phyloP scores from a whole-genome alignment of 2,797 vertebrate species.

The Acipenser transmontanus region DNA sequence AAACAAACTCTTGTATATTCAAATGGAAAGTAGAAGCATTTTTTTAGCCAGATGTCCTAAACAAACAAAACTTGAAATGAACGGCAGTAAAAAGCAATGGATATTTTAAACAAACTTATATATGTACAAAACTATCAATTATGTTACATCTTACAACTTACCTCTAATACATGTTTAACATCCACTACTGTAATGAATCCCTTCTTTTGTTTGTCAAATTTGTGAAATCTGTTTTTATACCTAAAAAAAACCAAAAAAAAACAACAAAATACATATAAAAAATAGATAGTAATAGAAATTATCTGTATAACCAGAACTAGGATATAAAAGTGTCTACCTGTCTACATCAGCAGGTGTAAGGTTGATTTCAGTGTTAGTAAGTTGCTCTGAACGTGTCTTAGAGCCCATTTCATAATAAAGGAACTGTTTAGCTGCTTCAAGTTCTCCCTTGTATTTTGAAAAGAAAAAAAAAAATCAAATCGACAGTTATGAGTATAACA shows the following conservation, averaged over 20 bases:
- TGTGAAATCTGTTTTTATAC: slow-evolving; percentile 90
- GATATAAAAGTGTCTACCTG: slow-evolving; percentile 57
- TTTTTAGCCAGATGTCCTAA: too few species aligned
- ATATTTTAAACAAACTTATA: too few species aligned
- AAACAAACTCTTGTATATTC: too few species aligned
- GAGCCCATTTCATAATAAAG: slow-evolving; percentile 95
- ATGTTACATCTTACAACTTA: slow-evolving; percentile 35
- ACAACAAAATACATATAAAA: not conserved
- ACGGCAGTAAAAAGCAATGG: too few species aligned
- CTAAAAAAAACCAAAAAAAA: slow-evolving; percentile 44
- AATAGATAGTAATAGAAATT: slow-evolving; percentile 1
- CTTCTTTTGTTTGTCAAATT: slow-evolving; percentile 90
- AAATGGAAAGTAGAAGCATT: too few species aligned
- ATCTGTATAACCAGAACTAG: not conserved
- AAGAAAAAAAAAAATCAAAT: slow-evolving; percentile 19
- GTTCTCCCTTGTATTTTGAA: slow-evolving; percentile 63
- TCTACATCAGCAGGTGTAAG: slow-evolving; percentile 73
- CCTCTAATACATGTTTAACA: slow-evolving; percentile 84
- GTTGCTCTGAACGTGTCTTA: slow-evolving; percentile 84
- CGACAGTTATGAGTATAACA: not conserved
- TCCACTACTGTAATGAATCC: slow-evolving; percentile 93
- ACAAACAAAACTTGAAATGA: too few species aligned
- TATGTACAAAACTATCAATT: too few species aligned
- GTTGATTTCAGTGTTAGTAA: slow-evolving; percentile 82
- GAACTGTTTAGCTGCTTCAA: slow-evolving; percentile 76